Conservation (phyloP, 23 tunicate genomes). For the Styela clava region DNA sequence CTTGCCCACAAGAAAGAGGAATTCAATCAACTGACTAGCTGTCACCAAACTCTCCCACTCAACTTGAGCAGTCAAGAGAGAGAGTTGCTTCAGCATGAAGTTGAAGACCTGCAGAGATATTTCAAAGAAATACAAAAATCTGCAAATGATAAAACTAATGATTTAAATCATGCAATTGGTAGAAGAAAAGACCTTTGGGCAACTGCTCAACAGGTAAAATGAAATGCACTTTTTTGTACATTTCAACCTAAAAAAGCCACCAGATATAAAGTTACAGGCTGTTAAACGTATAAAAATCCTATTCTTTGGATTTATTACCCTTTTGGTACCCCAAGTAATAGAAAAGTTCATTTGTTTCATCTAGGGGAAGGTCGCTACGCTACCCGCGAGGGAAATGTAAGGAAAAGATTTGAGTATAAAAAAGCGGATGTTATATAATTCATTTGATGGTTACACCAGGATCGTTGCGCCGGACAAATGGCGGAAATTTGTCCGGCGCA, state of each 20-base stretch:
- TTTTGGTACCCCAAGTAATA: background rate
- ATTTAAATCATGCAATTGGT: constrained; percentile 65
- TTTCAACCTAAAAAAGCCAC: too few relatives aligned
- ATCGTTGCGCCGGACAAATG: too few relatives aligned
- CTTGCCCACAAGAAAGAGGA: constrained; percentile 71
- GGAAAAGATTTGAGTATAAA: too few relatives aligned
- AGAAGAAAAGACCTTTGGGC: constrained; percentile 86
- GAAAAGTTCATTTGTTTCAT: too few relatives aligned
- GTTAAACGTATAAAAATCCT: too few relatives aligned
- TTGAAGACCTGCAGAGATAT: constrained; percentile 43
- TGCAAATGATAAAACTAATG: constrained; percentile 50
- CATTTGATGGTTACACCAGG: too few relatives aligned
- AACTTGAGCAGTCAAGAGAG: constrained; percentile 63
- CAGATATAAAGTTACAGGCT: too few relatives aligned
- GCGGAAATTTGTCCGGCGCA: too few relatives aligned
- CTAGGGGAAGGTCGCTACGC: too few relatives aligned
- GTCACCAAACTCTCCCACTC: constrained; percentile 77
- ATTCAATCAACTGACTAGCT: constrained; percentile 57
- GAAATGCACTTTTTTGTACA: too few relatives aligned
- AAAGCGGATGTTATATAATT: too few relatives aligned
- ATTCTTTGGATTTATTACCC: background rate
- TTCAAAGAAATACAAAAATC: constrained; percentile 44
- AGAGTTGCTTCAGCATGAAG: constrained; percentile 48
- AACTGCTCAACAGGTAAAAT: constrained; percentile 67
- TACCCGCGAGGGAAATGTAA: too few relatives aligned